Evolutionary conservation across 2,888 invertebrate genomes (phyloP).

Genomic region (Rotaria sp.): DNA sequence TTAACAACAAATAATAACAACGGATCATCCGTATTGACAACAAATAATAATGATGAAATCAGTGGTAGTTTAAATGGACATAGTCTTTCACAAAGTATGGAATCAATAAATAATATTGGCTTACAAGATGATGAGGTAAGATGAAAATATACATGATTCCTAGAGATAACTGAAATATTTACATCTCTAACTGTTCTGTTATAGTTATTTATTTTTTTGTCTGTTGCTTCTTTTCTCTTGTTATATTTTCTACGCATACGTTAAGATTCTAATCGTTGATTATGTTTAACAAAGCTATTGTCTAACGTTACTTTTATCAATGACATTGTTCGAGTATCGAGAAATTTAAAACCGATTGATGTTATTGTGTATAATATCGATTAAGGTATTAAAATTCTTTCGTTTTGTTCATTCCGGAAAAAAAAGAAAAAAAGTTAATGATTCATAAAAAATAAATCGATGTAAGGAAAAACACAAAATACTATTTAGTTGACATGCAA

Average conservation of each 20-base stretch:
- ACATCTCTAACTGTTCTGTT: neutral
- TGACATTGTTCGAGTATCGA: too few species aligned
- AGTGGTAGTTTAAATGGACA: neutral
- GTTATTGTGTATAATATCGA: too few species aligned
- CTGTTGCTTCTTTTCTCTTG: neutral
- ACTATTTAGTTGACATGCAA: too few species aligned
- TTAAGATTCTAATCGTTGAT: neutral
- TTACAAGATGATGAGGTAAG: constrained; percentile 23
- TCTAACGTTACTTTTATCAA: too few species aligned
- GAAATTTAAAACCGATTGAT: too few species aligned
- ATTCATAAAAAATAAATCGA: too few species aligned
- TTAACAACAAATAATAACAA: neutral
- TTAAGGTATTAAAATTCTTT: too few species aligned
- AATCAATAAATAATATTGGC: constrained; percentile 25
- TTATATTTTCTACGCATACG: neutral
- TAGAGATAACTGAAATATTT: neutral
- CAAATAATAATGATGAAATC: neutral
- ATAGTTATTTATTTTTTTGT: neutral
- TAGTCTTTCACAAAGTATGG: constrained; percentile 28
- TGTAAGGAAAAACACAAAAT: too few species aligned
- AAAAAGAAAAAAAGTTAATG: too few species aligned
- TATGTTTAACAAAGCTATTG: neutral
- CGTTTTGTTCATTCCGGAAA: too few species aligned
- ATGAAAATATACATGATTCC: neutral
- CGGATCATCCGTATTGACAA: neutral